These are phyloP conservation scores for Amphiduros pacificus DNA, from an alignment of 2,888 invertebrate genomes.

Conservation along the genomic window DNA sequence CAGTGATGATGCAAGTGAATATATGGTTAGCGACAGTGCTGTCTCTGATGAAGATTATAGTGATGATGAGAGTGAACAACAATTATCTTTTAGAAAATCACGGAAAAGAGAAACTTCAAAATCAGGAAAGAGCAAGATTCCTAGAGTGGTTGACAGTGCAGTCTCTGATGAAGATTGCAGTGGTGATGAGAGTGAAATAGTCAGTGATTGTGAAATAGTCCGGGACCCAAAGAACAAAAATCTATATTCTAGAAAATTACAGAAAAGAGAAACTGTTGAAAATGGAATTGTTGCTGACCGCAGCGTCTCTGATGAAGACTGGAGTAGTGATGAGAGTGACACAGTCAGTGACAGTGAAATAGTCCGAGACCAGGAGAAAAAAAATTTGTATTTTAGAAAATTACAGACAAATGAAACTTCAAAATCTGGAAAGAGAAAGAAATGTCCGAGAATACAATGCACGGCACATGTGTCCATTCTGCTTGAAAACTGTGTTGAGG, in stretches of 20 bases:
- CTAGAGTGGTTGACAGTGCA: too few species aligned
- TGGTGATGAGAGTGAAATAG: neutral
- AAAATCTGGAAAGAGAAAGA: conserved; percentile 9
- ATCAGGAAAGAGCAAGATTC: too few species aligned
- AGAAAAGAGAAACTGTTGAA: neutral
- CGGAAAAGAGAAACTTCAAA: too few species aligned
- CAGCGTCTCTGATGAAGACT: too few species aligned
- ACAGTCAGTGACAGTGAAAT: neutral
- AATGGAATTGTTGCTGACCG: neutral
- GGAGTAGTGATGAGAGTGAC: neutral
- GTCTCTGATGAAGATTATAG: too few species aligned
- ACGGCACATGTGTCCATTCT: neutral
- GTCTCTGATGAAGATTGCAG: too few species aligned
- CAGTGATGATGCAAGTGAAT: too few species aligned
- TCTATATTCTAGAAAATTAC: neutral
- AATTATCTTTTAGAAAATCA: too few species aligned
- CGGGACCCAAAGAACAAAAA: neutral
- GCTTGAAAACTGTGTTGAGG: neutral
- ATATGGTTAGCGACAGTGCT: too few species aligned
- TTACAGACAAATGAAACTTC: neutral
- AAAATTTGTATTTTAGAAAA: neutral
- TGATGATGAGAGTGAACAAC: too few species aligned
- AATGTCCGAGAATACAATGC: conserved; percentile 7
- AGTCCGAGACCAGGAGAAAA: neutral
- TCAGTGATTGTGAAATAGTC: neutral